Conservation (phyloP, 2,113 vertebrate species). For the Otus sunia region DNA sequence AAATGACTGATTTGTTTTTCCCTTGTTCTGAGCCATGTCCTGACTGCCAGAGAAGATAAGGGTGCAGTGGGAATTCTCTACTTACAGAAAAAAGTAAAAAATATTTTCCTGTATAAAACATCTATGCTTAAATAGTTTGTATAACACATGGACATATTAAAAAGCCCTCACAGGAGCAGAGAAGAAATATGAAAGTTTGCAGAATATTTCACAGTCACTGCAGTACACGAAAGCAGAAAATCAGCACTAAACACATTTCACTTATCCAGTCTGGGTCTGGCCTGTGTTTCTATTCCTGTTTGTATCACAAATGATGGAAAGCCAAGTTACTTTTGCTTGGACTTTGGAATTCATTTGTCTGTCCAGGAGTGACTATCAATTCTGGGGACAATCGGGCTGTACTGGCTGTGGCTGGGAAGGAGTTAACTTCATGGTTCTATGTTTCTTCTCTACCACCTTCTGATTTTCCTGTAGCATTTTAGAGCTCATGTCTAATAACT, state of each 20-base stretch:
- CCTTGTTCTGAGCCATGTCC: not conserved
- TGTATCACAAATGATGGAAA: not conserved
- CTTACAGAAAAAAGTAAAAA: not conserved
- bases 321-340: not conserved
- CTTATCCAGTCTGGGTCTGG: not conserved
- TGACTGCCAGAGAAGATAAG: not conserved
- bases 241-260: not conserved
- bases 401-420: not conserved
- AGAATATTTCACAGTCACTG: not conserved
- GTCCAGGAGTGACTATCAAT: not conserved
- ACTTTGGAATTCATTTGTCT: not conserved
- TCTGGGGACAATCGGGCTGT: rapidly evolving
- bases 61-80: not conserved
- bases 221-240: not conserved
- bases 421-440: not conserved
- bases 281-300: not conserved
- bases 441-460: not conserved
- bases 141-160: not conserved
- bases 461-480: not conserved
- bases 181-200: not conserved
- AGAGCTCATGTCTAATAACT: not conserved
- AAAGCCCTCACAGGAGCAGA: not conserved
- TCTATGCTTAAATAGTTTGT: not conserved
- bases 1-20: not conserved
- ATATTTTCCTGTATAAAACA: not conserved